Percentiles rank a stretch among this genome's conserved stretches.
These are phyloP conservation scores for Hippocampus guttulatus DNA, from an alignment of 2,113 vertebrate species.

Conservation along the genomic window DNA sequence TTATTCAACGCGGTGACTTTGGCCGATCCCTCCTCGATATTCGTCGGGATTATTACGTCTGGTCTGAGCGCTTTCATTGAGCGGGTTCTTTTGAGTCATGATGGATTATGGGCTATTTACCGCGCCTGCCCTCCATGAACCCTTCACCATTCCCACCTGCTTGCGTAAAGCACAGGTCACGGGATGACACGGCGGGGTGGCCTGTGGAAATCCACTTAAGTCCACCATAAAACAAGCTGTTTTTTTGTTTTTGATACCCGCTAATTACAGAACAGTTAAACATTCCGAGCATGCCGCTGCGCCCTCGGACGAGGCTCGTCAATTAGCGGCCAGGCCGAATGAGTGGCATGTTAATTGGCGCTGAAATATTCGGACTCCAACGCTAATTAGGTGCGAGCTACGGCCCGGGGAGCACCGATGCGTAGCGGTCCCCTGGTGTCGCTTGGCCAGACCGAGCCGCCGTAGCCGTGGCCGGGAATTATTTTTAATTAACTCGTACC, in stretches of 20 bases:
- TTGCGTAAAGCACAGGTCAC: slow-evolving; percentile 43
- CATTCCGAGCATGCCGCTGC: slow-evolving; percentile 59
- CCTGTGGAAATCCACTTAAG: slow-evolving; percentile 44
- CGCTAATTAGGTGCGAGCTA: slow-evolving; percentile 71
- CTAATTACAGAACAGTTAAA: slow-evolving; percentile 68
- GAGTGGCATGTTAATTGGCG: slow-evolving; percentile 69
- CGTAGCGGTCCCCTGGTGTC: slow-evolving; percentile 69
- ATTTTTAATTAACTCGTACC: slow-evolving; percentile 79
- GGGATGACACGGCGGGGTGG: slow-evolving; percentile 41
- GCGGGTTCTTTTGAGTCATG: slow-evolving; percentile 33
- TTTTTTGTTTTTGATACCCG: slow-evolving; percentile 48
- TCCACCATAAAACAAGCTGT: slow-evolving; percentile 55
- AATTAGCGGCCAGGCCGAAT: slow-evolving; percentile 67
- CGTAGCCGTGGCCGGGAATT: slow-evolving; percentile 77
- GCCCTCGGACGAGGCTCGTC: slow-evolving; percentile 64
- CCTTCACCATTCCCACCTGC: slow-evolving; percentile 24
- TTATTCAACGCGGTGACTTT: slow-evolving; percentile 41
- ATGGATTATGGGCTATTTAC: slow-evolving; percentile 59
- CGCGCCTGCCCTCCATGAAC: slow-evolving; percentile 39
- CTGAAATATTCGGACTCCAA: slow-evolving; percentile 75
- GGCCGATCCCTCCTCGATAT: slow-evolving; percentile 1
- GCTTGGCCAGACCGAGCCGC: slow-evolving; percentile 75
- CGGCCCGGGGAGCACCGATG: slow-evolving; percentile 52
- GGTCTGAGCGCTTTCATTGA: slow-evolving; percentile 36
- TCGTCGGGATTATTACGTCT: slow-evolving; percentile 31